Conservation (phyloP, 1,140 invertebrate species). For the Ridgeia piscesae region DNA sequence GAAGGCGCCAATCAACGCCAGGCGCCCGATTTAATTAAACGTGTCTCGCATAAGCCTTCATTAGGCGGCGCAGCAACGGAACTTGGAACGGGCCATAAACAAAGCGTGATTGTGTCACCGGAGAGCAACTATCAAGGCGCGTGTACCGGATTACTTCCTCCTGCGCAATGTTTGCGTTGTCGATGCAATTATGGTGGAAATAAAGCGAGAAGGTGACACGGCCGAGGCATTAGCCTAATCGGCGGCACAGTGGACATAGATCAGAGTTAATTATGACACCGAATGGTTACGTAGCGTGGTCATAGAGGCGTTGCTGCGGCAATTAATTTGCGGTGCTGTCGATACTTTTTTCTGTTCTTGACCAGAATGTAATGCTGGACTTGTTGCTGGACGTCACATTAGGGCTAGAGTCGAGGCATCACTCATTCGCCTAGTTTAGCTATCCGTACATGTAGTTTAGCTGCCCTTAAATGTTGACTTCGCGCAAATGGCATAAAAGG, state of each 20-base stretch:
- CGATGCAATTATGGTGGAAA: background rate
- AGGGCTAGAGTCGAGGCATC: too few relatives aligned
- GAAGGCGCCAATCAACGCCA: background rate
- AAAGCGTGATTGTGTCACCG: background rate
- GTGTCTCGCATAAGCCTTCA: background rate
- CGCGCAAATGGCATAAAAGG: too few relatives aligned
- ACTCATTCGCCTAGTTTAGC: too few relatives aligned
- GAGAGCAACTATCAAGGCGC: background rate
- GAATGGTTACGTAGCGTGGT: background rate
- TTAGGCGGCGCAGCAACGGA: background rate
- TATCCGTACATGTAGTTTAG: too few relatives aligned
- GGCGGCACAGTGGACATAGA: background rate
- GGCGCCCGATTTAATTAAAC: background rate
- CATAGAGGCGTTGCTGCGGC: background rate
- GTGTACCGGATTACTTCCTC: background rate
- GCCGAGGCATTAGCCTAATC: background rate
- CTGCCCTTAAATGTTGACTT: too few relatives aligned
- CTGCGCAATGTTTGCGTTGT: background rate
- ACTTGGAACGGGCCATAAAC: background rate
- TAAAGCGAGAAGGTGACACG: background rate
- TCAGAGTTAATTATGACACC: background rate
- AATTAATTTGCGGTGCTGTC: background rate
- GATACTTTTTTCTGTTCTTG: background rate
- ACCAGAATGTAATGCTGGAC: background rate
- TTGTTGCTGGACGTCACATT: background rate